Conservation (phyloP, 53 echinoderm and acorn worm species). For the Holothuria leucospilota region DNA sequence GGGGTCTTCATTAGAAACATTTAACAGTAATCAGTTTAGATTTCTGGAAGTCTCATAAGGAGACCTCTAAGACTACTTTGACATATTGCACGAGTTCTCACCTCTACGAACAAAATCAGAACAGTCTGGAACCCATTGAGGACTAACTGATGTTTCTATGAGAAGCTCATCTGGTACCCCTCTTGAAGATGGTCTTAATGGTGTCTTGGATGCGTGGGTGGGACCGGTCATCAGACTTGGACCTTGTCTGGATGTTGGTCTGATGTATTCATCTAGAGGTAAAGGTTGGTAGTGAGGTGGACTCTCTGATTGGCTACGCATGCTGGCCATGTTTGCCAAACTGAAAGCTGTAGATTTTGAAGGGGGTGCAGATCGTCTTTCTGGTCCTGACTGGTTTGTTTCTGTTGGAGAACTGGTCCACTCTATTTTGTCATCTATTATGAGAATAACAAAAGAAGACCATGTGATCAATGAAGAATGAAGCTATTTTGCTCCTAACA, state of each 20-base stretch:
- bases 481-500: too few relatives aligned
- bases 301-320: slow-evolving; percentile 31
- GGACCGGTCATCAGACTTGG: slow-evolving; percentile 23
- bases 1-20: too few relatives aligned
- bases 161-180: neutral
- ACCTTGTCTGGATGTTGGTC: slow-evolving; percentile 50
- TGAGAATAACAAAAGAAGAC: too few relatives aligned
- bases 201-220: slow-evolving; percentile 1
- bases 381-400: neutral
- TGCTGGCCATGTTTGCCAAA: slow-evolving; percentile 29
- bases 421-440: slow-evolving; percentile 7
- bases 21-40: too few relatives aligned
- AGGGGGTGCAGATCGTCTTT: slow-evolving; percentile 12
- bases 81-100: neutral
- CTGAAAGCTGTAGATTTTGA: slow-evolving; percentile 25
- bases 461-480: too few relatives aligned
- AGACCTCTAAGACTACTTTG: too few relatives aligned
- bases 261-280: slow-evolving; percentile 72
- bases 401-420: neutral
- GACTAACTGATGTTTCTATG: neutral
- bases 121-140: neutral
- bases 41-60: too few relatives aligned
- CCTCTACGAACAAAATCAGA: slow-evolving; percentile 44
- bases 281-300: slow-evolving; percentile 32
- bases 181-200: neutral